phyloP scores from a whole-genome alignment of 2,113 vertebrate genomes.

The Grus americana region DNA sequence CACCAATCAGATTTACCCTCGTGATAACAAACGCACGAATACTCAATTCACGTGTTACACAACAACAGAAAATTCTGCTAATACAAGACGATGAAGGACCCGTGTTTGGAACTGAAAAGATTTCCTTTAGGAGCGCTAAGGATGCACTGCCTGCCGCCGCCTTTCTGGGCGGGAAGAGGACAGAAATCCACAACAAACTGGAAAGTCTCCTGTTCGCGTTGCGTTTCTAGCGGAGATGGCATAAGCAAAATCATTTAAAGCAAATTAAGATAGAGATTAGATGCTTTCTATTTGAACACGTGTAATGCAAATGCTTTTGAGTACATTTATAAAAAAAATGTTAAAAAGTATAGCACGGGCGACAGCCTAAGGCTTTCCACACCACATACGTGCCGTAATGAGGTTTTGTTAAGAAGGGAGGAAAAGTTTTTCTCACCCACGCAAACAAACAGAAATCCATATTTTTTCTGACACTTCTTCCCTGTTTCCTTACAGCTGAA shows the following conservation, averaged over 20 bases:
- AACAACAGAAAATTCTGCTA: neutral
- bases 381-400: fast-evolving
- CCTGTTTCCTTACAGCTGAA: neutral
- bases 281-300: neutral
- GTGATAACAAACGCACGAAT: fast-evolving
- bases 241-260: neutral
- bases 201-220: neutral
- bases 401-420: neutral
- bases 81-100: neutral
- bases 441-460: neutral
- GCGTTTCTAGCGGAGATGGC: neutral
- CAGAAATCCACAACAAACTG: neutral
- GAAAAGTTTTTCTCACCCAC: neutral
- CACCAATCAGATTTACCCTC: neutral
- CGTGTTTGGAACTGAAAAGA: fast-evolving
- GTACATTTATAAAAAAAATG: neutral
- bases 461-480: neutral
- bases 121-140: neutral
- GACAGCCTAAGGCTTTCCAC: neutral
- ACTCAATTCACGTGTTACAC: fast-evolving
- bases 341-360: neutral
- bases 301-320: neutral
- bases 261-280: neutral
- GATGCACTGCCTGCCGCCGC: neutral
- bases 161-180: neutral